These are phyloP conservation scores for Branchellion lobata DNA, from an alignment of 2,888 invertebrate genomes.

Conservation along the genomic window DNA sequence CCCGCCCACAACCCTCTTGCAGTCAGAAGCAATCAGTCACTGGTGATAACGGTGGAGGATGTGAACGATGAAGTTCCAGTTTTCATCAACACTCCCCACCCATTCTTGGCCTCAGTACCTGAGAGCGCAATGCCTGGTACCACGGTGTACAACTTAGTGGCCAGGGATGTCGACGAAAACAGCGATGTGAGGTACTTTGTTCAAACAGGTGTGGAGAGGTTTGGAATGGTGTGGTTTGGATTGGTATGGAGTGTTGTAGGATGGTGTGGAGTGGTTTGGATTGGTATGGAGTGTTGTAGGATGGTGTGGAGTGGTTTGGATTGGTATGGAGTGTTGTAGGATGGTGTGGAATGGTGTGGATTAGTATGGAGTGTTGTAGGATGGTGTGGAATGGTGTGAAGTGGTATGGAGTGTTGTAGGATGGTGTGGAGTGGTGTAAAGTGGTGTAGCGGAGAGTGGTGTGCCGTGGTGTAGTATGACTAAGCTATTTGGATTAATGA, in stretches of 20 bases:
- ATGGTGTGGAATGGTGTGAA: conserved; percentile 45
- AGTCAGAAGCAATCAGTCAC: conserved; percentile 65
- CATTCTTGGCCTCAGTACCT: conserved; percentile 95
- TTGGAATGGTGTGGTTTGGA: no score
- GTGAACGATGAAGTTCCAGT: conserved; percentile 95
- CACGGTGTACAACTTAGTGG: conserved; percentile 93
- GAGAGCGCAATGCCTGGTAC: conserved; percentile 92
- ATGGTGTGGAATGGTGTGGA: no score
- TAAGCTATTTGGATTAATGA: no score
- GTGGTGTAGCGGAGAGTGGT: no score
- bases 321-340: no score
- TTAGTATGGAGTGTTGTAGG: no score
- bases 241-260: no score
- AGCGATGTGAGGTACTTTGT: conserved; percentile 72
- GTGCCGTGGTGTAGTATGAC: no score
- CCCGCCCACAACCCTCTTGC: background rate
- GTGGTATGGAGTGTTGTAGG: conserved; percentile 47
- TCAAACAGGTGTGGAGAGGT: conserved; percentile 50
- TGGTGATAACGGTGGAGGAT: conserved; percentile 90
- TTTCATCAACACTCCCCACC: conserved; percentile 92
- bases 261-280: no score
- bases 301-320: no score
- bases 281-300: no score
- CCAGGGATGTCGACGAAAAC: conserved; percentile 91
- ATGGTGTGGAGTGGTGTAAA: no score